Conservation (phyloP, 2,797 vertebrate species). For the Rhinogobio ventralis region DNA sequence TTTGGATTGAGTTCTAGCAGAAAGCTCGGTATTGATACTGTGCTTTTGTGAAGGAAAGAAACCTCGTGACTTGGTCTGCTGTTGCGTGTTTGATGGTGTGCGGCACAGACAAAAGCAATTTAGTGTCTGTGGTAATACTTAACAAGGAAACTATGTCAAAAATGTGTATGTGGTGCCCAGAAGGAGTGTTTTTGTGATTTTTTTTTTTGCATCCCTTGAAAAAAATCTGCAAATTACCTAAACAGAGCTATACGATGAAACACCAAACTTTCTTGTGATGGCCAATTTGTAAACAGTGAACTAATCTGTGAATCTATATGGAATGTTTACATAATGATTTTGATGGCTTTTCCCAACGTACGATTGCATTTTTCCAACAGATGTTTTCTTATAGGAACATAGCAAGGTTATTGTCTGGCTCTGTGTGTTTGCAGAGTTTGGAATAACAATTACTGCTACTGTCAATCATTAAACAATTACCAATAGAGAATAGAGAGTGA, state of each 20-base stretch:
- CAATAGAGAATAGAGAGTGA: background rate
- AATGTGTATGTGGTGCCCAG: conserved; percentile 72
- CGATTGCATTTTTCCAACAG: background rate
- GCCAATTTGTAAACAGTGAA: conserved; percentile 44
- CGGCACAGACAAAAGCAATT: conserved; percentile 62
- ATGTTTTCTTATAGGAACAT: conserved; percentile 17
- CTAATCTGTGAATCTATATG: conserved; percentile 9
- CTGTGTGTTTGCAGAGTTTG: conserved; percentile 6
- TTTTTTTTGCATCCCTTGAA: conserved; percentile 37
- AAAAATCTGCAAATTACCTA: conserved; percentile 1
- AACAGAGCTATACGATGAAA: conserved; percentile 60
- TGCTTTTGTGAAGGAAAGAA: conserved; percentile 1
- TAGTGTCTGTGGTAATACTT: conserved; percentile 74
- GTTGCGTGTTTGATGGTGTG: conserved; percentile 36
- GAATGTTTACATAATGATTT: conserved; percentile 14
- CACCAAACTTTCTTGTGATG: conserved; percentile 22
- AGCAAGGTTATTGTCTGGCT: background rate
- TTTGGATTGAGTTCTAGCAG: background rate
- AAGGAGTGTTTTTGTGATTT: conserved; percentile 68
- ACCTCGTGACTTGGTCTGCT: conserved; percentile 11
- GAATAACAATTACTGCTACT: conserved; percentile 29
- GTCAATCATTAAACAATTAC: conserved; percentile 11
- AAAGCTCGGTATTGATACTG: background rate
- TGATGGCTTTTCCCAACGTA: conserved; percentile 6
- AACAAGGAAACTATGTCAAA: conserved; percentile 76